These are phyloP conservation scores for Chroicocephalus ridibundus DNA, from an alignment of 2,113 vertebrate genomes.

Conservation along the genomic window DNA sequence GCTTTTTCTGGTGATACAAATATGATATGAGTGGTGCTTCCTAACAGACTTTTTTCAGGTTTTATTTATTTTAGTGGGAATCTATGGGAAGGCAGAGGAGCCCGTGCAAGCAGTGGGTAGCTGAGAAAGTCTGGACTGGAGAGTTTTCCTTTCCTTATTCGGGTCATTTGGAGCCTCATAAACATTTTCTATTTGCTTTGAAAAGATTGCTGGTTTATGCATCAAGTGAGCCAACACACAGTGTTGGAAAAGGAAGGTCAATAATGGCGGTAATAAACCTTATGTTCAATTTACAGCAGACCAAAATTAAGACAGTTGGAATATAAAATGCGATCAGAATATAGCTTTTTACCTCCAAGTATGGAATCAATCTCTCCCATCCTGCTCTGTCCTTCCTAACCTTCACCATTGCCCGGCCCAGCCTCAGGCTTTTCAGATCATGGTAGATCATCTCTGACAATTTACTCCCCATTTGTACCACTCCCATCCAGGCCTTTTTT, in stretches of 20 bases:
- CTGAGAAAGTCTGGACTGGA: not conserved
- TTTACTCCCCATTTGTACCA: not conserved
- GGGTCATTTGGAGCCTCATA: not conserved
- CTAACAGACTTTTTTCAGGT: not conserved
- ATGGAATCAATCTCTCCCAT: not conserved
- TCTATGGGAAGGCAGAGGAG: not conserved
- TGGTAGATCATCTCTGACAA: not conserved
- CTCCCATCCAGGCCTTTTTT: not conserved
- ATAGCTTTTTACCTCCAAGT: not conserved
- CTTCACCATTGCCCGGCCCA: not conserved
- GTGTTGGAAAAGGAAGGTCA: not conserved
- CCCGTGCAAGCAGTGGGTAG: not conserved
- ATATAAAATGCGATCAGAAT: not conserved
- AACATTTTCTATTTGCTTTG: not conserved
- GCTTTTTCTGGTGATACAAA: not conserved
- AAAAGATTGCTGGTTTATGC: not conserved
- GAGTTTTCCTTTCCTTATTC: not conserved
- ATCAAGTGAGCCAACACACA: not conserved
- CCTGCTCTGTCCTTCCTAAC: not conserved
- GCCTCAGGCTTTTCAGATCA: not conserved
- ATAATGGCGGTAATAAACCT: not conserved
- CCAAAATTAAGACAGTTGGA: not conserved
- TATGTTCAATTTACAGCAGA: not conserved
- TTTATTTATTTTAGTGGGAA: not conserved
- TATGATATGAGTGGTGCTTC: not conserved